These are phyloP conservation scores for Heteropelma amictum DNA, from an alignment of 2,888 invertebrate species.

Conservation along the genomic window DNA sequence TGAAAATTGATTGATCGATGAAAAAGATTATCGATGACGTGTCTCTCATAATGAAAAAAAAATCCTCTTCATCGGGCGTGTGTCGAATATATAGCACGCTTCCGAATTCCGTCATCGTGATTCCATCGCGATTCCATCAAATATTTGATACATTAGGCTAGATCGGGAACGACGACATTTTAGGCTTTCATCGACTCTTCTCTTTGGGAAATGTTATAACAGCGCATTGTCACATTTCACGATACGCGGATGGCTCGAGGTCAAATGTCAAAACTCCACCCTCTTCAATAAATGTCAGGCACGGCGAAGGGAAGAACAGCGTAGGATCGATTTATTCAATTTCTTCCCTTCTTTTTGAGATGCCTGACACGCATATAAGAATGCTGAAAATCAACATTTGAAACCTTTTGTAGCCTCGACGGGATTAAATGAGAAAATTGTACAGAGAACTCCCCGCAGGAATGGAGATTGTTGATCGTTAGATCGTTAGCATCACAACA, in stretches of 20 bases:
- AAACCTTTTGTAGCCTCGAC: conserved; percentile 14
- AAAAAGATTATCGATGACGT: no score
- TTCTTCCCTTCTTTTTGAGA: background rate
- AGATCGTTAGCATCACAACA: background rate
- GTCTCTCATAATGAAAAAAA: no score
- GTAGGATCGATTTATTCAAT: conserved; percentile 2
- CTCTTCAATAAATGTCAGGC: conserved; percentile 16
- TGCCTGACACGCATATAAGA: background rate
- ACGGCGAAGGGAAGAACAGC: conserved; percentile 18
- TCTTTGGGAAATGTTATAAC: conserved; percentile 25
- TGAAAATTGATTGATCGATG: no score
- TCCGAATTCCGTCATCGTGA: no score
- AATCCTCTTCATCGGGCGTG: no score
- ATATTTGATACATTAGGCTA: background rate
- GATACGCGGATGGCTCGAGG: conserved; percentile 6
- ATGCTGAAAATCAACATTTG: background rate
- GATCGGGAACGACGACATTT: background rate
- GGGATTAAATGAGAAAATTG: conserved; percentile 10
- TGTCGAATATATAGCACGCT: no score
- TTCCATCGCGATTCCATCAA: background rate
- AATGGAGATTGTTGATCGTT: background rate
- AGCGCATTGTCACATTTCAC: conserved; percentile 2
- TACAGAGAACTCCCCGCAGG: background rate
- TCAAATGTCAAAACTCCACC: conserved; percentile 23
- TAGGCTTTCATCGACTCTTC: background rate